These are phyloP conservation scores for Vidua chalybeata DNA, from an alignment of 2,113 vertebrate genomes.

Conservation along the genomic window DNA sequence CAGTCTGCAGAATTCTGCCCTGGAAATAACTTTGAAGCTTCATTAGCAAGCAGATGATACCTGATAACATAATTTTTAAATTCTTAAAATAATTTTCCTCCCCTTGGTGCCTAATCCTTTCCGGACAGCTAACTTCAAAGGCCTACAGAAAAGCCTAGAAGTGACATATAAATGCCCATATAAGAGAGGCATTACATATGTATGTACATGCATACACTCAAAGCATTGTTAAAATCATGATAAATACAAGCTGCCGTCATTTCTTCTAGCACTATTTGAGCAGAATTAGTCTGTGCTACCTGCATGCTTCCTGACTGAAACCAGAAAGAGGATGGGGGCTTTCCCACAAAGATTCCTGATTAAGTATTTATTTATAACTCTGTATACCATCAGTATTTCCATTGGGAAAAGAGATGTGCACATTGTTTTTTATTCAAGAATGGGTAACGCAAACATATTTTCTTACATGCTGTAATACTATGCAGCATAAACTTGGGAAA, in stretches of 20 bases:
- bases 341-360: constrained; percentile 51
- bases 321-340: not conserved
- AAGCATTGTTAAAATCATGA: constrained; percentile 11
- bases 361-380: constrained; percentile 50
- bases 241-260: not conserved
- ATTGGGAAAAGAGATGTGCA: not conserved
- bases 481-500: not conserved
- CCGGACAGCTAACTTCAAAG: constrained; percentile 41
- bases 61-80: constrained; percentile 54
- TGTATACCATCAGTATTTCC: constrained; percentile 54
- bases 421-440: not conserved
- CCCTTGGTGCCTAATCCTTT: constrained; percentile 13
- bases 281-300: not conserved
- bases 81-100: constrained; percentile 56
- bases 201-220: not conserved
- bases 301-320: constrained; percentile 12
- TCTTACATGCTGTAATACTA: not conserved
- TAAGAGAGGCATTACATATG: not conserved
- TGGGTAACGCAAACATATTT: not conserved
- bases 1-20: constrained; percentile 42
- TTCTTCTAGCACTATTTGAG: not conserved
- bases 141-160: constrained; percentile 28
- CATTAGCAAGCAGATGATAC: constrained; percentile 70
- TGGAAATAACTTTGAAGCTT: constrained; percentile 74
- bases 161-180: not conserved